phyloP scores from a whole-genome alignment of 2,113 vertebrate species.

The Daphoenositta chrysoptera region DNA sequence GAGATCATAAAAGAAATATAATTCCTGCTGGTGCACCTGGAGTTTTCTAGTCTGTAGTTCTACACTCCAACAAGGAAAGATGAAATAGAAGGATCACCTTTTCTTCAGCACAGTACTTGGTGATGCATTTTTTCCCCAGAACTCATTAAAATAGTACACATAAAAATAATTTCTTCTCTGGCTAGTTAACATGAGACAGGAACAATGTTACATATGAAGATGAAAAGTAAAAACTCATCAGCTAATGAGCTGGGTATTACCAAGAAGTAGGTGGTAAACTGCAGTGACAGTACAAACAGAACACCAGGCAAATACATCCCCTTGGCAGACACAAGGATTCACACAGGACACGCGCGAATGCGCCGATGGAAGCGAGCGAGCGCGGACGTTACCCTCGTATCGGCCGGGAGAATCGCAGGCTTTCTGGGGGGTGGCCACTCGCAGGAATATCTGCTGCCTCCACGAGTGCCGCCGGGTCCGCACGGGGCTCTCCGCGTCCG shows the following conservation, averaged over 20 bases:
- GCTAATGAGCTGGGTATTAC: background rate
- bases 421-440: slow-evolving; percentile 97
- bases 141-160: background rate
- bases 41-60: background rate
- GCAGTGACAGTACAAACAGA: background rate
- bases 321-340: background rate
- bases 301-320: background rate
- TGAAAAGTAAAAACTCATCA: background rate
- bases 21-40: background rate
- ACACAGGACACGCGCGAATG: background rate
- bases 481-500: slow-evolving; percentile 71
- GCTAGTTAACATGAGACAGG: background rate
- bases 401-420: slow-evolving; percentile 77
- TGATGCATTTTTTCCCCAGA: background rate
- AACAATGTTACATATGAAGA: background rate
- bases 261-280: background rate
- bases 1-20: background rate
- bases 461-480: slow-evolving; percentile 88
- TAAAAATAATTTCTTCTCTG: background rate
- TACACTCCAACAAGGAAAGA: background rate
- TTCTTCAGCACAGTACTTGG: background rate
- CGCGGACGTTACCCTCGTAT: slow-evolving; percentile 74
- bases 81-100: background rate
- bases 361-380: background rate
- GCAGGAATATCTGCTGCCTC: slow-evolving; percentile 97